Evolutionary conservation across 2,888 invertebrate species (phyloP), one percentile per base, ranked within the genome.

Genomic region (Zygogramma bicolorata): DNA sequence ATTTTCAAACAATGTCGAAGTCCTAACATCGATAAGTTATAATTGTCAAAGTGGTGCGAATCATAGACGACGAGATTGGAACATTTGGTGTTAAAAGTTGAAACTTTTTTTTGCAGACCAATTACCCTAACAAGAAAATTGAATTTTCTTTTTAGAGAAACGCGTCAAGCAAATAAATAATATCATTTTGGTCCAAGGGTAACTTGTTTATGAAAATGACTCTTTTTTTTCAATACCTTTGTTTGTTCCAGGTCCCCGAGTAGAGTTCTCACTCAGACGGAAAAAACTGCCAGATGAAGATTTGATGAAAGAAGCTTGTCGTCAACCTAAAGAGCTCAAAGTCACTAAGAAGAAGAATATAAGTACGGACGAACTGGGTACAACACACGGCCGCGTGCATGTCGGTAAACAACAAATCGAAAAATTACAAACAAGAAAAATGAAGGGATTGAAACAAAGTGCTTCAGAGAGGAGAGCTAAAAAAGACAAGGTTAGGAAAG

Each of bases 341-440:
- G 89, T 91, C 0, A 93, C 93, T 78, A 94, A 94, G 83, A 95
- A 94, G 89, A 99, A 99, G 91, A 99, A 99, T 85, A 91, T 98
- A 70, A 92, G 93, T 0, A 91, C 91, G 65, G 97, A 99, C 88
- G 91, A 90, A 2, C 92, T 99, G 83, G 99, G 98, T 67, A 94
- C 94, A 7, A 95, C 93, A 81, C 90, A 95, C 83, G 99, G 97
- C 49, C 93, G 97, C 65, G 92, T 99, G 70, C 99, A 99, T 87
- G 91, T 99, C 89, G 95, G 95, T 78, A 93, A 93, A 81, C 99
- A 99, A 84, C 93, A 96, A 81, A 90, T 98, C 34, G 89, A 91
- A 65, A 93, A 92, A 77, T 88, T 98, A 75, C 97, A 98, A 85
- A 97, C 96, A 2, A 91, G 97, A 73, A 97, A 96, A 86, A 94